Evolutionary conservation across 2,797 vertebrate genomes (phyloP), one percentile per base, ranked within the genome.

Genomic region (Coregonus sp.): DNA sequence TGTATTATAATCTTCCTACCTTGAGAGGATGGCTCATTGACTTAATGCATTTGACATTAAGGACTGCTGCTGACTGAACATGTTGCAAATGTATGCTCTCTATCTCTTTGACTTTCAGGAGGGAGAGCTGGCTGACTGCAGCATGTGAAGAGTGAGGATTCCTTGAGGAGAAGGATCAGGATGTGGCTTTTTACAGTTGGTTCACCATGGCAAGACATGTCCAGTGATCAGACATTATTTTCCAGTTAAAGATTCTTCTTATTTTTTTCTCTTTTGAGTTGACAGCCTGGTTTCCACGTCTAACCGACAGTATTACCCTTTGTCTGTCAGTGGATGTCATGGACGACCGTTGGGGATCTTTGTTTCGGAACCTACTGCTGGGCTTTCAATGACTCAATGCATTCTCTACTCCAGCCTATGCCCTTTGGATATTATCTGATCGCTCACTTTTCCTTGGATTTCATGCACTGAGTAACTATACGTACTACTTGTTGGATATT

Each of bases 401-500:
- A 29, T 52, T 82, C 86, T 84, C 68, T 76, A 35, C 82, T 73
- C 82, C 84, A 86, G 78, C 75, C 70, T 78, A 84, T 73, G 79
- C 78, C 79, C 83, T 52, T 81, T 84, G 92, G 91, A 90, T 96
- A 92, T 94, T 92, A 93, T 91, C 90, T 91, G 92, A 90, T 94
- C 90, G 88, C 90, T 86, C 89, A 89, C 83, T 89, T 82, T 81
- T 31, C 70, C 61, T 70, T 86, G 93, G 92, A 90, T 92, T 80
- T 90, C 88, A 83, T 82, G 81, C 91, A 86, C 89, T 89, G 89
- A 91, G 63, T 89, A 92, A 89, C 90, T 91, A 89, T 89, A 92
- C 91, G 91, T 88, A 86, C 92, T 92, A 91, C 92, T 93, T 91
- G 88, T 91, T 82, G 92, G 94, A 94, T 93, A 90, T 84, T 93